Conservation (phyloP, 2,888 invertebrate genomes). For the Octonoba sinensis region DNA sequence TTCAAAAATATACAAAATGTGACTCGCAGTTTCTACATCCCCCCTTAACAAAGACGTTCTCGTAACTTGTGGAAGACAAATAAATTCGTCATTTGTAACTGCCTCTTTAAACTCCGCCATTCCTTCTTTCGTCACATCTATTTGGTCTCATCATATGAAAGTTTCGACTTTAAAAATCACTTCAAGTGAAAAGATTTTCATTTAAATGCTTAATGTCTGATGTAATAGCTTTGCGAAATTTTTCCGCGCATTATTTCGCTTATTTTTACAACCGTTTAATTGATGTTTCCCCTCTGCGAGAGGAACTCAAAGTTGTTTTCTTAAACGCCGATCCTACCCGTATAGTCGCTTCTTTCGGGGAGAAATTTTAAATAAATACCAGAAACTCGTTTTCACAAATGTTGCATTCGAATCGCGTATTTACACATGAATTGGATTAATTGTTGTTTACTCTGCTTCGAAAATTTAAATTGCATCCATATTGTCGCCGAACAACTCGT, state of each 20-base stretch:
- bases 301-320: slow-evolving; percentile 28
- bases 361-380: slow-evolving; percentile 56
- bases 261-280: slow-evolving; percentile 30
- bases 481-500: too few species aligned
- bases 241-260: slow-evolving; percentile 51
- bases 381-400: slow-evolving; percentile 38
- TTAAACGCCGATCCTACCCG: slow-evolving; percentile 44
- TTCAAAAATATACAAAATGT: too few species aligned
- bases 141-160: slow-evolving; percentile 42
- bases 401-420: too few species aligned
- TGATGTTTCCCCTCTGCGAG: slow-evolving; percentile 47
- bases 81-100: slow-evolving; percentile 58
- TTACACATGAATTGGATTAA: too few species aligned
- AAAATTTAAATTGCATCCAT: too few species aligned
- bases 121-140: slow-evolving; percentile 39
- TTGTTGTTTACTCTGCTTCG: too few species aligned
- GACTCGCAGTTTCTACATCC: too few species aligned
- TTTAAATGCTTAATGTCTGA: slow-evolving; percentile 55
- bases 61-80: slow-evolving; percentile 34
- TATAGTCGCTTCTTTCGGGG: slow-evolving; percentile 50
- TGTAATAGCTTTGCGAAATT: slow-evolving; percentile 61
- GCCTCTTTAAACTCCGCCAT: slow-evolving; percentile 46
- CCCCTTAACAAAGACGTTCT: too few species aligned
- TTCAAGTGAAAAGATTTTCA: slow-evolving; percentile 57
- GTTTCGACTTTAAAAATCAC: slow-evolving; percentile 56